phyloP scores from a whole-genome alignment of 2,888 invertebrate genomes.

The Lasioglossum vierecki region DNA sequence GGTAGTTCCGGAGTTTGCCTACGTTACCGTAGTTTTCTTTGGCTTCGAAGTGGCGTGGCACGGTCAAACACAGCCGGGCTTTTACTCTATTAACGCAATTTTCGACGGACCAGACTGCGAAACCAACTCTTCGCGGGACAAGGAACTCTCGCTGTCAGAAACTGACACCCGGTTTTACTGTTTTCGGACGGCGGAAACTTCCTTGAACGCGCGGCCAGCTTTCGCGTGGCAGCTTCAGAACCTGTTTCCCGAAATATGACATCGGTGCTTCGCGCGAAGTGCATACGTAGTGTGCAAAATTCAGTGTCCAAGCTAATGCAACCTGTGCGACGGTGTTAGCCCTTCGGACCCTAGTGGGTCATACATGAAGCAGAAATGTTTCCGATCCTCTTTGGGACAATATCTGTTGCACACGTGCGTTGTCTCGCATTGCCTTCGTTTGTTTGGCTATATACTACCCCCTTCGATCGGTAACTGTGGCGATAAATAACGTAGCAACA shows the following conservation, averaged over 20 bases:
- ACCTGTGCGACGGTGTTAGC: neutral
- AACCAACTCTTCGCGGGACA: neutral
- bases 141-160: neutral
- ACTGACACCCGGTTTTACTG: neutral
- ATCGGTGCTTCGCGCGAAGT: neutral
- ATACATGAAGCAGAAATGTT: neutral
- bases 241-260: neutral
- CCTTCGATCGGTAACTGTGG: neutral
- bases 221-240: neutral
- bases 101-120: neutral
- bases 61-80: conserved; percentile 15
- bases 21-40: conserved; percentile 14
- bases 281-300: neutral
- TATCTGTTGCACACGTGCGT: neutral
- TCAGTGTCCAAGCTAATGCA: neutral
- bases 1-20: conserved; percentile 33
- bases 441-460: neutral
- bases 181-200: neutral
- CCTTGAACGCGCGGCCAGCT: neutral
- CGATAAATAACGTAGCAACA: neutral
- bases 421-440: too few relatives aligned
- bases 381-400: neutral
- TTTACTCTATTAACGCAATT: conserved; percentile 40
- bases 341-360: neutral
- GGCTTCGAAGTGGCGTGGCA: conserved; percentile 5